Evolutionary conservation across 2,797 vertebrate genomes (phyloP).

Genomic region (Acanthis flammea): DNA sequence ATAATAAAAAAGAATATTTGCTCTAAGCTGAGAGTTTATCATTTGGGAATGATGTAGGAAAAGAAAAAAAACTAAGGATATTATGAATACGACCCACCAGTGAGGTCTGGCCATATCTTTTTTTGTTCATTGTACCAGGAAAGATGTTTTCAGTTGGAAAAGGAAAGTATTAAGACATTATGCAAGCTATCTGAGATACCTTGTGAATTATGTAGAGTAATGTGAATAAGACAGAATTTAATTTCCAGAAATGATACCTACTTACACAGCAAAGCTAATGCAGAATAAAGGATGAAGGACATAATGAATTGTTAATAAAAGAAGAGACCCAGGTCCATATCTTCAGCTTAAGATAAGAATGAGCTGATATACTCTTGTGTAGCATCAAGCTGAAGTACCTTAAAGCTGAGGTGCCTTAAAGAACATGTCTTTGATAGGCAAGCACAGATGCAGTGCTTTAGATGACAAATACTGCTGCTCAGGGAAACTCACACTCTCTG

Average conservation of each 20-base stretch:
- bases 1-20: not conserved
- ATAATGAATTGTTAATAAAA: not conserved
- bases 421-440: not conserved
- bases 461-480: not conserved
- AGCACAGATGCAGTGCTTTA: not conserved
- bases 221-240: not conserved
- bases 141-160: not conserved
- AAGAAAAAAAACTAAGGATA: not conserved
- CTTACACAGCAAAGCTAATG: not conserved
- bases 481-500: not conserved
- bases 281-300: not conserved
- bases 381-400: not conserved
- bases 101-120: not conserved
- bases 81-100: not conserved
- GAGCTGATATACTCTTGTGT: not conserved
- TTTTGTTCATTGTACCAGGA: not conserved
- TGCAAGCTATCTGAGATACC: not conserved
- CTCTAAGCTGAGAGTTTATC: not conserved
- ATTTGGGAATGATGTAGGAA: not conserved
- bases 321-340: not conserved
- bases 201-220: not conserved
- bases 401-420: not conserved
- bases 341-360: not conserved
- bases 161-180: not conserved
- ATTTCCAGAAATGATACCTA: not conserved